Base-by-base conservation (phyloP, 2,888 invertebrate species). In the Agonopterix arenella region DNA sequence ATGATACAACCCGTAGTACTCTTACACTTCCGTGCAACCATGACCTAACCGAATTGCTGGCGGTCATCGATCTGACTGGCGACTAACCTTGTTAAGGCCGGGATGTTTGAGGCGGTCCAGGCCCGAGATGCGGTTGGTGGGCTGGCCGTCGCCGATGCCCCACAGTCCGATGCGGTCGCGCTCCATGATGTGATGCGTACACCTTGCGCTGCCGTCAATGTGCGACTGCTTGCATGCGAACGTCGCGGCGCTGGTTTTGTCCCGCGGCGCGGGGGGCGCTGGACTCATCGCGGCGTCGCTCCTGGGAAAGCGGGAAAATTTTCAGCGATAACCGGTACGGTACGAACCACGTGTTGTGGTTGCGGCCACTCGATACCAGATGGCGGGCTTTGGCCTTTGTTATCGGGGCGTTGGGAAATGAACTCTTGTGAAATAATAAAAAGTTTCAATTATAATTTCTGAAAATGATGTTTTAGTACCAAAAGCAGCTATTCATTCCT, bases 41-140 rank as follows among this genome's bases (percentile, higher is more conserved):
- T 77, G 76, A 80, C 78, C 80, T 79, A 75, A 68, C 62, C 63
- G 54, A 69, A 73, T 68, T 60, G 65, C 54, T 55, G 52, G 54
- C 58, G 61, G 58, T 55, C 59, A 62, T 58, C 54, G 56, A 64
- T 64, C 57, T 52, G 28, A 5, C 28, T 28, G 28, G 4, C 28
- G 28, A 28, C 28, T 28, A 28, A 28, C 94, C 93, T 94, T 94
- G 76, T 94, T 94, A 8, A 93, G 86, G 51, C 92, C 90, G 2
- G 94, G 93, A 70, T 93, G 90, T 54, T 91, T 90, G 45, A 94
- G 84, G 57, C 92, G 91, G 77, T 94, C 94, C 57, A 94, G 86
- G 51, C 94, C 94, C 50, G 92, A 89, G 50, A 92, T 72, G 52
- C 89, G 89, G 70, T 90, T 90, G 60, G 89, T 78, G 57, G 89